Conservation (phyloP, 1,140 invertebrate species). For the Megalopta genalis region DNA sequence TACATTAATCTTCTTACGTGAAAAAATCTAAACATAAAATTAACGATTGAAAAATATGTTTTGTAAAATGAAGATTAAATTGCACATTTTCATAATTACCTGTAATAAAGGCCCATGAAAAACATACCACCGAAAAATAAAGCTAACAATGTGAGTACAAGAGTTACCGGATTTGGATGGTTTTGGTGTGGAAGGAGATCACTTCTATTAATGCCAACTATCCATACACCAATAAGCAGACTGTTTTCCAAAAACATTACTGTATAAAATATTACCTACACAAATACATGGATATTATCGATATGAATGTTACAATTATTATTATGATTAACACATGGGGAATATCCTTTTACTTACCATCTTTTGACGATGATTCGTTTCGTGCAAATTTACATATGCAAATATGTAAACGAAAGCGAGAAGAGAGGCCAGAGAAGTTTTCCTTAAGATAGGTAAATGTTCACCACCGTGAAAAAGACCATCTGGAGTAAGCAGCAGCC, state of each 20-base stretch:
- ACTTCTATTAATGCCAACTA: slow-evolving; percentile 81
- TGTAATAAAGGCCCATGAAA: slow-evolving; percentile 93
- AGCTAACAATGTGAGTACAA: slow-evolving; percentile 80
- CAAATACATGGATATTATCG: slow-evolving; percentile 27
- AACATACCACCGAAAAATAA: slow-evolving; percentile 88
- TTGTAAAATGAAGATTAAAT: slow-evolving; percentile 3
- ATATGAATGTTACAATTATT: background rate
- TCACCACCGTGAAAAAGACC: slow-evolving; percentile 90
- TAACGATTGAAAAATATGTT: background rate
- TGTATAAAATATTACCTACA: slow-evolving; percentile 90
- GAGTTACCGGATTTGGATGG: slow-evolving; percentile 78
- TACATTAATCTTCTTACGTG: slow-evolving; percentile 85
- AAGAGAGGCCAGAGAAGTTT: slow-evolving; percentile 85
- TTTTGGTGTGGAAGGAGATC: slow-evolving; percentile 69
- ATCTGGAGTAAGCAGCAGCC: slow-evolving; percentile 89
- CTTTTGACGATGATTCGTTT: slow-evolving; percentile 88
- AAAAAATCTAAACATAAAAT: slow-evolving; percentile 81
- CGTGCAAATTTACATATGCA: slow-evolving; percentile 93
- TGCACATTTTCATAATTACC: slow-evolving; percentile 70
- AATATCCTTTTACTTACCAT: slow-evolving; percentile 80
- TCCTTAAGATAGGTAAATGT: slow-evolving; percentile 84
- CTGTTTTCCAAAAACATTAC: slow-evolving; percentile 95
- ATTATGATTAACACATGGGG: background rate
- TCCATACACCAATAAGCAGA: slow-evolving; percentile 86
- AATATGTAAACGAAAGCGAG: slow-evolving; percentile 94